Conservation (phyloP, 2,113 vertebrate species). For the Bubo scandiacus region DNA sequence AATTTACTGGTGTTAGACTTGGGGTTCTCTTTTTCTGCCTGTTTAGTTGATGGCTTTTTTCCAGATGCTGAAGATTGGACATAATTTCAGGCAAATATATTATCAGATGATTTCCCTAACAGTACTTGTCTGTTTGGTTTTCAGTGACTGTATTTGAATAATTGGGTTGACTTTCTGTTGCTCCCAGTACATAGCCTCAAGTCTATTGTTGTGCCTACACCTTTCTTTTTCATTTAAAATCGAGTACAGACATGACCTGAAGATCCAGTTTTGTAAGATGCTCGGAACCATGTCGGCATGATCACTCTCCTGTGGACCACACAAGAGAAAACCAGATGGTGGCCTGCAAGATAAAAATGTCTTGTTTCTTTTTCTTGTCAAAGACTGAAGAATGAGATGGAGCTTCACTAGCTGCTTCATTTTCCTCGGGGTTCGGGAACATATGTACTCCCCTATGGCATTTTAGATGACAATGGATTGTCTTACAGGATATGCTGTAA, state of each 20-base stretch:
- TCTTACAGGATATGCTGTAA: neutral
- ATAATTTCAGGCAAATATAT: neutral
- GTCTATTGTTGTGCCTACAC: neutral
- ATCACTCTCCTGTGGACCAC: neutral
- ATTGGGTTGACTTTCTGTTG: constrained; percentile 14
- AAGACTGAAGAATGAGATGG: neutral
- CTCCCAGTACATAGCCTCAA: neutral
- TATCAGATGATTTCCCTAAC: neutral
- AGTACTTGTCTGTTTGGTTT: constrained; percentile 9
- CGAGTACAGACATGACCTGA: neutral
- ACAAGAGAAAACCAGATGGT: neutral
- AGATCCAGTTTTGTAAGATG: constrained; percentile 56
- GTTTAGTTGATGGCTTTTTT: neutral
- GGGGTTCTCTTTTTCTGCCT: neutral
- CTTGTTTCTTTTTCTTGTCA: neutral
- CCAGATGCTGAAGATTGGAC: neutral
- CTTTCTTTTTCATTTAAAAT: constrained; percentile 36
- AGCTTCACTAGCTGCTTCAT: neutral
- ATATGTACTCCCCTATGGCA: neutral
- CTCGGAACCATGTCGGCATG: neutral
- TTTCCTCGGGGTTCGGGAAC: neutral
- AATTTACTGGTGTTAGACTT: neutral
- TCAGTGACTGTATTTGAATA: constrained; percentile 36
- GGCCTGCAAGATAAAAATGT: neutral
- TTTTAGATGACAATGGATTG: neutral